phyloP scores from a whole-genome alignment of 2,888 invertebrate genomes.

The Sphecodes monilicornis region DNA sequence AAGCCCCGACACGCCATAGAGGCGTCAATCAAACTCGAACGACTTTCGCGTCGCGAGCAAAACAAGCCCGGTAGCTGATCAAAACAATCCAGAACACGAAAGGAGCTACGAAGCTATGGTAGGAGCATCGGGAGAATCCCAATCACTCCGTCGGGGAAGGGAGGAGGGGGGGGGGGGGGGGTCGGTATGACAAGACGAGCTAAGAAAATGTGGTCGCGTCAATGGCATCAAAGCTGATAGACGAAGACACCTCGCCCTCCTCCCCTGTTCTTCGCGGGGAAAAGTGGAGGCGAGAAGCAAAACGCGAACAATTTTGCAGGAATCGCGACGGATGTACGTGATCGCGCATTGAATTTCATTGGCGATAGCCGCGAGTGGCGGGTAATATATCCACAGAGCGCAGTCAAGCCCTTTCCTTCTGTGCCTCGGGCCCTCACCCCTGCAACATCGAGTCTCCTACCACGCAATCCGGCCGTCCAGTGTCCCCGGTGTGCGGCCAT shows the following conservation, averaged over 20 bases:
- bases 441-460: constrained; percentile 61
- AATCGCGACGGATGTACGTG: constrained; percentile 72
- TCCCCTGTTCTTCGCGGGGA: not conserved
- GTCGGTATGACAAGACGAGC: too few species aligned
- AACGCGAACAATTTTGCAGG: constrained; percentile 69
- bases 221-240: not conserved
- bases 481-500: constrained; percentile 80
- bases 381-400: constrained; percentile 80
- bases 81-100: constrained; percentile 1
- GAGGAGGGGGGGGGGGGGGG: not conserved
- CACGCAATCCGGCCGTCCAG: constrained; percentile 73
- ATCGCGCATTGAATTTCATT: constrained; percentile 81
- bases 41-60: not conserved
- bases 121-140: not conserved
- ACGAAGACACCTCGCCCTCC: not conserved
- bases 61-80: constrained; percentile 1
- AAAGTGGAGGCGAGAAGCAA: not conserved
- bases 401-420: constrained; percentile 75
- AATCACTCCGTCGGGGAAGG: too few species aligned
- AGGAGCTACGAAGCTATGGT: not conserved
- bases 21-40: not conserved
- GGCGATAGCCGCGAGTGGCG: constrained; percentile 80
- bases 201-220: not conserved
- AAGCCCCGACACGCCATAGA: not conserved
- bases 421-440: constrained; percentile 50